phyloP scores from a whole-genome alignment of 2,797 vertebrate genomes.

The Myripristis jacobus region DNA sequence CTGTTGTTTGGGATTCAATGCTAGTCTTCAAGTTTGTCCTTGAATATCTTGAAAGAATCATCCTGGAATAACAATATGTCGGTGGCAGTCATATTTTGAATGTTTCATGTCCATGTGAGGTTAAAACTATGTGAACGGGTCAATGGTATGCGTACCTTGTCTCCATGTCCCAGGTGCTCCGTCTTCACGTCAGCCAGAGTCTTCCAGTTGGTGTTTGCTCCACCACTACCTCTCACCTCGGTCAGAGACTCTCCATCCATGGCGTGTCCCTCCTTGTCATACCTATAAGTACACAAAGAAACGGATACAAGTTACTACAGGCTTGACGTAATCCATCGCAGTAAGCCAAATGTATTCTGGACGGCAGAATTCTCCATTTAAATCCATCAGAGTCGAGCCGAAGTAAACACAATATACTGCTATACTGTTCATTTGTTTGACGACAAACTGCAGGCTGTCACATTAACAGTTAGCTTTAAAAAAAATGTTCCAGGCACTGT shows the following conservation, averaged over 20 bases:
- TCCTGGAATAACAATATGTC: conserved; percentile 56
- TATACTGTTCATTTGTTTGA: conserved; percentile 33
- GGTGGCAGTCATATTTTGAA: conserved; percentile 25
- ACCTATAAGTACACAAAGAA: conserved; percentile 81
- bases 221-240: conserved; percentile 80
- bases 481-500: conserved; percentile 28
- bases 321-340: background rate
- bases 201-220: conserved; percentile 91
- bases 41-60: conserved; percentile 52
- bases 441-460: conserved; percentile 21
- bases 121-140: background rate
- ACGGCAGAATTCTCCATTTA: conserved; percentile 16
- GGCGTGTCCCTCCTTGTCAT: conserved; percentile 93
- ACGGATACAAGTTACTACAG: conserved; percentile 7
- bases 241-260: conserved; percentile 92
- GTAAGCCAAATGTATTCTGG: background rate
- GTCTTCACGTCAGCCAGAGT: conserved; percentile 90
- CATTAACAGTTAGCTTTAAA: conserved; percentile 18
- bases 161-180: conserved; percentile 95
- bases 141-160: conserved; percentile 87
- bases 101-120: conserved; percentile 16
- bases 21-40: conserved; percentile 44
- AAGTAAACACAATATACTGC: conserved; percentile 27
- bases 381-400: conserved; percentile 13
- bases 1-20: conserved; percentile 52